Evolutionary conservation across 2,113 vertebrate species (phyloP).

Genomic region (Oryctolagus cuniculus): mOryCun1.1 NC_091433.1:27735501-27736000

Average conservation of each 20-base stretch:
- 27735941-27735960: slow-evolving; percentile 51
- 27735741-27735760: background rate
- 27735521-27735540: background rate
- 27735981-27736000: slow-evolving; percentile 46
- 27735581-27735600: background rate
- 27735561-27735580: slow-evolving; percentile 66
- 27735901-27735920: slow-evolving; percentile 57
- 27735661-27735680: slow-evolving; percentile 60
- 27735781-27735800: slow-evolving; percentile 75
- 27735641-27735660: slow-evolving; percentile 50
- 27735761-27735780: slow-evolving; percentile 73
- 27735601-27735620: slow-evolving; percentile 63
- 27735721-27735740: slow-evolving; percentile 72
- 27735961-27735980: slow-evolving; percentile 6
- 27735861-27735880: slow-evolving; percentile 22
- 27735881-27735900: slow-evolving; percentile 47
- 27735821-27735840: slow-evolving; percentile 60
- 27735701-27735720: slow-evolving; percentile 58
- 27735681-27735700: slow-evolving; percentile 56
- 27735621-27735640: slow-evolving; percentile 47
- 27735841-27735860: slow-evolving; percentile 69
- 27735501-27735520: background rate
- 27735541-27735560: background rate
- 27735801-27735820: slow-evolving; percentile 56
- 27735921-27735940: background rate